phyloP scores from a whole-genome alignment of 1,140 invertebrate genomes.

The Dendrolimus kikuchii region DNA sequence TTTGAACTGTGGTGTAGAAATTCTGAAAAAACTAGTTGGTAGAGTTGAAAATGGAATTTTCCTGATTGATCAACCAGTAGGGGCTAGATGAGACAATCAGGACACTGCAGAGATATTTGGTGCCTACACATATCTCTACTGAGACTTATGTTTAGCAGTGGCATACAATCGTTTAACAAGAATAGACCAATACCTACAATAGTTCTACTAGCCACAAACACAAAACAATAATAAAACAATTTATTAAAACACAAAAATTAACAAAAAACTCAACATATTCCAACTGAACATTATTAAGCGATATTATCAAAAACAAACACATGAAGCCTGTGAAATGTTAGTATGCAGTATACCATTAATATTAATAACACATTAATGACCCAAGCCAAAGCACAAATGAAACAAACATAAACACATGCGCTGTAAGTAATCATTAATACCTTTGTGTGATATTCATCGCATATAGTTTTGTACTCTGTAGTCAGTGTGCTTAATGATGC shows the following conservation, averaged over 20 bases:
- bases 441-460: slow-evolving; percentile 64
- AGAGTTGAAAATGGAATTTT: too few relatives aligned
- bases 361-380: slow-evolving; percentile 27
- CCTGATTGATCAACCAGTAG: too few relatives aligned
- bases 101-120: too few relatives aligned
- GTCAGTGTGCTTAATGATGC: slow-evolving; percentile 61
- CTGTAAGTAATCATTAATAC: slow-evolving; percentile 37
- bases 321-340: slow-evolving; percentile 20
- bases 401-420: slow-evolving; percentile 29
- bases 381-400: slow-evolving; percentile 26
- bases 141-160: too few relatives aligned
- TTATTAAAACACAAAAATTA: slow-evolving; percentile 12
- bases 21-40: too few relatives aligned
- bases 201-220: slow-evolving; percentile 5
- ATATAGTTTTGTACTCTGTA: slow-evolving; percentile 68
- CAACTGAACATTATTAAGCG: slow-evolving; percentile 10
- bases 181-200: not conserved
- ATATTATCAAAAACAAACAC: slow-evolving; percentile 20
- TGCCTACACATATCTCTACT: too few relatives aligned
- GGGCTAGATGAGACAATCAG: too few relatives aligned
- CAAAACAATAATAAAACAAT: slow-evolving; percentile 4
- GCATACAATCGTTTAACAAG: too few relatives aligned
- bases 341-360: slow-evolving; percentile 26
- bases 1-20: too few relatives aligned
- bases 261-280: slow-evolving; percentile 2